phyloP scores from a whole-genome alignment of 1,140 invertebrate species.

The Papilio machaon region DNA sequence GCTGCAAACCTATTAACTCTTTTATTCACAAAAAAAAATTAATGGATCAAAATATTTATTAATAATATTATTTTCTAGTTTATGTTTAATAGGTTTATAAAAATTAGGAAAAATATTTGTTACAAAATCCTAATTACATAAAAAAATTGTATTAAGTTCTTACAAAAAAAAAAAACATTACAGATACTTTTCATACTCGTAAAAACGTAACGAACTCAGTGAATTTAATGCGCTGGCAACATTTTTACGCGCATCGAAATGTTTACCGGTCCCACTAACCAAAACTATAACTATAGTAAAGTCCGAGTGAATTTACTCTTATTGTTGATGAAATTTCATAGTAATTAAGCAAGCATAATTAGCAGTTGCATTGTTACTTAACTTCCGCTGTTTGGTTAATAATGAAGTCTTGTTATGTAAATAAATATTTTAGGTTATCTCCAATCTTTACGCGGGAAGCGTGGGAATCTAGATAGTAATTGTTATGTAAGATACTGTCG shows the following conservation, averaged over 20 bases:
- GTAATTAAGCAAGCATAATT: slow-evolving; percentile 18
- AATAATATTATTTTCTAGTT: too few species aligned
- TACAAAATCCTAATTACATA: neutral
- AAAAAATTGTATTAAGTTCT: neutral
- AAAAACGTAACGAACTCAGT: neutral
- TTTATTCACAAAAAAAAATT: neutral
- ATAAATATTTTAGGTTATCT: slow-evolving; percentile 23
- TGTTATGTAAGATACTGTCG: neutral
- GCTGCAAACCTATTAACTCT: neutral
- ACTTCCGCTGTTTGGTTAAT: neutral
- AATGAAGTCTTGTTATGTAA: slow-evolving; percentile 23
- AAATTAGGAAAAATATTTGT: too few species aligned
- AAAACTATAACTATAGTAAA: slow-evolving; percentile 30
- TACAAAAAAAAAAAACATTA: slow-evolving; percentile 11
- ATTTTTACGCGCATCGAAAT: slow-evolving; percentile 33
- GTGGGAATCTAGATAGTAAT: slow-evolving; percentile 5
- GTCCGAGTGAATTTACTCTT: slow-evolving; percentile 15
- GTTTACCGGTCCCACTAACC: neutral
- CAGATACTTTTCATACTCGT: neutral
- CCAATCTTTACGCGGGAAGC: neutral
- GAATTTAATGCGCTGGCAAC: neutral
- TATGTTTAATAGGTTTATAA: too few species aligned
- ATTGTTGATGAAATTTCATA: slow-evolving; percentile 3
- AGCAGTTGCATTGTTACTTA: neutral
- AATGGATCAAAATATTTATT: too few species aligned